Base-by-base conservation (phyloP, 2,113 vertebrate genomes). In the Chroicocephalus ridibundus region DNA sequence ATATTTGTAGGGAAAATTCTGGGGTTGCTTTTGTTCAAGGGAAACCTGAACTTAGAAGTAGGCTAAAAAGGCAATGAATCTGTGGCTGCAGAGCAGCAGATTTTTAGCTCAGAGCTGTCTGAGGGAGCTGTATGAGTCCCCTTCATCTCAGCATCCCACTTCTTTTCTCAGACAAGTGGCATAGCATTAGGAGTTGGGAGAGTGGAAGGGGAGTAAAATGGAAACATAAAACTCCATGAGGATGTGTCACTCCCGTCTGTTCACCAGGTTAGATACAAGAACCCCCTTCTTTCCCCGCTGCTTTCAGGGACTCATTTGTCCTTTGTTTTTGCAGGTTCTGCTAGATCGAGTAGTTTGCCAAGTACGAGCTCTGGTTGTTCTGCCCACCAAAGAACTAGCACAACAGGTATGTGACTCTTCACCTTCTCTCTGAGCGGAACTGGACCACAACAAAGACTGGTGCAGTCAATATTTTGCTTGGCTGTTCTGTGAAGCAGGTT, bases 381-480 rank as follows among this genome's bases (percentile, higher is more conserved):
- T 99, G 84, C 99, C 99, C 38, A 99, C 99, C 54, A 99, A 99
- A 97, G 99, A 99, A 90, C 98, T 99, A 31, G 99, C 99, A 54
- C 99, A 99, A 75, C 99, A 99, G 99, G 99, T 99, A 87, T 5
- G 52, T 20, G 58, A 15, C 51, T 83, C 51, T 52, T 72, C 31
- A 20, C 44, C 13, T 1, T 47, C 54, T 64, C 32, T 25, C 57
- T 62, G 61, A 40, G 81, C 64, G 42, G 75, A 84, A 44, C 46
- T 82, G 65, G 52, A 21, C 66, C 3, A 3, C 51, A 76, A 22
- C 29, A 17, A 31, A 64, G 62, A n/a, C 93, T 77, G 44, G 10
- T 68, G 79, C 84, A 72, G 71, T 26, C 25, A 4, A 8, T 14
- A 1, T 40, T 83, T 69, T 27, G 29, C 70, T 25, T 82, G 70